These are phyloP conservation scores for Cenopis cana DNA, from an alignment of 2,888 invertebrate genomes.

Conservation along the genomic window DNA sequence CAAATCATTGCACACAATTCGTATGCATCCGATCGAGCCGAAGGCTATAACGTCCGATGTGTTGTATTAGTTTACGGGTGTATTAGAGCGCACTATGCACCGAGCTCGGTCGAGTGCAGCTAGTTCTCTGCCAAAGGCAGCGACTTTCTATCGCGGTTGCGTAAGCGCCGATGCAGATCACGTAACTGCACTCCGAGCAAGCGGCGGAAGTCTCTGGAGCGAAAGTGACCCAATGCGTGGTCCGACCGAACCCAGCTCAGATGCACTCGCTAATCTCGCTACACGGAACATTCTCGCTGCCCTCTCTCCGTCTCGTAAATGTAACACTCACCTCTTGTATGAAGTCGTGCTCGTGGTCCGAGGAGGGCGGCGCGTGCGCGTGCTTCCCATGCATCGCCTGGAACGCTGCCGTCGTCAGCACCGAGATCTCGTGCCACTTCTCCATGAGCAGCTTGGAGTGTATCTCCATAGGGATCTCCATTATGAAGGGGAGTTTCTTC, in stretches of 20 bases:
- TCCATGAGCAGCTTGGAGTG: constrained; percentile 98
- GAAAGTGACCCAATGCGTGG: constrained; percentile 71
- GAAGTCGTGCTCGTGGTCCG: constrained; percentile 90
- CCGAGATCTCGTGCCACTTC: constrained; percentile 98
- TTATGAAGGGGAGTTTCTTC: constrained; percentile 98
- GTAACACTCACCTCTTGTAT: constrained; percentile 90
- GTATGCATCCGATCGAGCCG: constrained; percentile 49
- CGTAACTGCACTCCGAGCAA: constrained; percentile 80
- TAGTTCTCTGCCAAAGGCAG: constrained; percentile 65
- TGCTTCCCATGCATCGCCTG: constrained; percentile 94
- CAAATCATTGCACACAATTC: constrained; percentile 45
- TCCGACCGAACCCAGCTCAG: constrained; percentile 46
- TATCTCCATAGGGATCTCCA: constrained; percentile 97
- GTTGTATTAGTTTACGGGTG: constrained; percentile 68
- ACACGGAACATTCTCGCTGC: constrained; percentile 16
- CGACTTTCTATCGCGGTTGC: constrained; percentile 81
- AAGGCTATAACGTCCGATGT: constrained; percentile 57
- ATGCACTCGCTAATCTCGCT: constrained; percentile 24
- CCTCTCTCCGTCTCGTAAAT: background rate
- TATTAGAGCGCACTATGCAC: constrained; percentile 71
- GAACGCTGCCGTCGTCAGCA: constrained; percentile 96
- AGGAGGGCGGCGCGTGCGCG: constrained; percentile 75
- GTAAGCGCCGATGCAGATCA: constrained; percentile 80
- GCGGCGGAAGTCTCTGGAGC: constrained; percentile 80
- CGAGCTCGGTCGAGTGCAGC: constrained; percentile 75